Evolutionary conservation across 2,888 invertebrate species (phyloP).

Genomic region (Ctena decussata): DNA sequence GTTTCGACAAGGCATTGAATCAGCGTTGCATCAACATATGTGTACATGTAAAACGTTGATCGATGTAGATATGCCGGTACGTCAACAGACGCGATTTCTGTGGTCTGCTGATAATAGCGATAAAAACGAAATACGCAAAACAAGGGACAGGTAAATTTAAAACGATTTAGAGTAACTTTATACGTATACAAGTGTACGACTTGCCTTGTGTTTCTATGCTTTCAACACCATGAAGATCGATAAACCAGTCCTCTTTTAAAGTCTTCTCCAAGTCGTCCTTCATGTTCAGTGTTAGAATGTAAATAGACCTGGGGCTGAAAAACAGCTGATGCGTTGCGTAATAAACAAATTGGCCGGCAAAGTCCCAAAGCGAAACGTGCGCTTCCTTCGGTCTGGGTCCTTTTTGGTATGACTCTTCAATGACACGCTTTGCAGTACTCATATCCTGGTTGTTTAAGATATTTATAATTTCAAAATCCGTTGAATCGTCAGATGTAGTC

Average conservation of each 20-base stretch:
- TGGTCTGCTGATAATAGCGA: no score
- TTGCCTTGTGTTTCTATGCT: constrained; percentile 47
- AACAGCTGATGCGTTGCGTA: constrained; percentile 59
- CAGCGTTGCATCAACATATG: no score
- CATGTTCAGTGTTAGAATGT: constrained; percentile 48
- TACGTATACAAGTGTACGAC: no score
- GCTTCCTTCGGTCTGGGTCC: constrained; percentile 27
- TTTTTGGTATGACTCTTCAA: neutral
- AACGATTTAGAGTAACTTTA: no score
- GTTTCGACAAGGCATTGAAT: no score
- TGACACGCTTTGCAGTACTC: neutral
- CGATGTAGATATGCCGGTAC: no score
- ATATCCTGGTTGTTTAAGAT: neutral
- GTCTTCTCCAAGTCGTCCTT: constrained; percentile 42
- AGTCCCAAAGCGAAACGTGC: constrained; percentile 56
- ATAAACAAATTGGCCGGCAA: constrained; percentile 59
- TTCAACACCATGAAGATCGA: constrained; percentile 41
- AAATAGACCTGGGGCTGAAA: constrained; percentile 55
- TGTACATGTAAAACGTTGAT: no score
- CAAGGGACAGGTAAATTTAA: no score
- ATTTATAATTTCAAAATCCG: neutral
- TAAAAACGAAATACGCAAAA: no score
- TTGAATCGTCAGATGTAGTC: neutral
- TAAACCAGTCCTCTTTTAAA: constrained; percentile 42
- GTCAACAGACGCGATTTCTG: no score